Conservation (phyloP, 2,888 invertebrate species). For the Cephus nigrinus region DNA sequence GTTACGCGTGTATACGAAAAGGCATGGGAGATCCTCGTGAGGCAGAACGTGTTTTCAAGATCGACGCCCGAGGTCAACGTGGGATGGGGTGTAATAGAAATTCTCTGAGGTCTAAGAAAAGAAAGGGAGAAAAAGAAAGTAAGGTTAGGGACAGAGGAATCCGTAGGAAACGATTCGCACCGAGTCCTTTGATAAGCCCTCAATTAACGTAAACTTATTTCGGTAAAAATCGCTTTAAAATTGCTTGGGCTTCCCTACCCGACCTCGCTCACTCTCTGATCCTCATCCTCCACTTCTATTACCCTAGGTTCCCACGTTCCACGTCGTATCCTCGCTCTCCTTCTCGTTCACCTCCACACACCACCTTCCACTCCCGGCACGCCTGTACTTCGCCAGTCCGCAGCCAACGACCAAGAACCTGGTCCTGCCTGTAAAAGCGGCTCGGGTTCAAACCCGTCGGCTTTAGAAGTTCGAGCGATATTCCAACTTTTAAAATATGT, state of each 20-base stretch:
- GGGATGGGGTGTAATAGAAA: background rate
- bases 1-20: background rate
- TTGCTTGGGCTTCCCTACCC: slow-evolving; percentile 17
- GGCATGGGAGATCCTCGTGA: background rate
- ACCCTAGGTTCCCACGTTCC: slow-evolving; percentile 43
- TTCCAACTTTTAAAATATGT: slow-evolving; percentile 64
- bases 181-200: slow-evolving; percentile 34
- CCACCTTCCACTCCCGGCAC: slow-evolving; percentile 27
- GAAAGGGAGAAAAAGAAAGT: background rate
- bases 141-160: background rate
- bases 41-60: background rate
- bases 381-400: slow-evolving; percentile 27
- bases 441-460: slow-evolving; percentile 31
- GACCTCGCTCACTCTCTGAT: background rate
- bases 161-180: background rate
- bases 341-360: background rate
- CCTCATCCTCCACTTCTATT: slow-evolving; percentile 2
- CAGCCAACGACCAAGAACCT: slow-evolving; percentile 32
- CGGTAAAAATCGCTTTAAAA: slow-evolving; percentile 53
- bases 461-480: slow-evolving; percentile 56
- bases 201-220: slow-evolving; percentile 58
- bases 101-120: background rate
- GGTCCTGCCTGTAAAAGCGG: slow-evolving; percentile 23
- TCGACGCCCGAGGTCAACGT: background rate
- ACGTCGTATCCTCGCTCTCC: background rate